Evolutionary conservation across 2,888 invertebrate genomes (phyloP).

Genomic region (Caenorhabditis japonica): DNA sequence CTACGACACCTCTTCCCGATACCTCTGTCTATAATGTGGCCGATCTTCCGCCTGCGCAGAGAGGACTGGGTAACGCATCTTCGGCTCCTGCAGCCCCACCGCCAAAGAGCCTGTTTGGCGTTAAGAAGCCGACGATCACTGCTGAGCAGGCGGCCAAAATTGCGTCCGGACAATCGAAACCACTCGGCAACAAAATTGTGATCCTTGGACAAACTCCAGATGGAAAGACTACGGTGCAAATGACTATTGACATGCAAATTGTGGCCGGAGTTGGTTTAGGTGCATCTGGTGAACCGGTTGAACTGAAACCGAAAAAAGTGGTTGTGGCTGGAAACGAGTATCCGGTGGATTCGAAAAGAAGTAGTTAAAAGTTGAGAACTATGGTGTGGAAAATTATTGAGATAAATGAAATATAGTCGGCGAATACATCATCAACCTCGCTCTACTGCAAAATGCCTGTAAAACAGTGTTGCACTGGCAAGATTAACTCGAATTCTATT

Average conservation of each 20-base stretch:
- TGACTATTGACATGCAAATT: conserved; percentile 47
- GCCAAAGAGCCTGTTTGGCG: conserved; percentile 34
- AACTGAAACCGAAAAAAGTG: conserved; percentile 40
- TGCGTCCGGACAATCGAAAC: background rate
- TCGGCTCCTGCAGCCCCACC: background rate
- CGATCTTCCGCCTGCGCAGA: conserved; percentile 13
- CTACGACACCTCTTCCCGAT: background rate
- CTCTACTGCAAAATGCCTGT: too few relatives aligned
- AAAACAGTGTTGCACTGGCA: too few relatives aligned
- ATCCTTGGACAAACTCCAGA: conserved; percentile 42
- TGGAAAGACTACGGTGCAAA: conserved; percentile 47
- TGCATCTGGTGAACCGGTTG: conserved; percentile 18
- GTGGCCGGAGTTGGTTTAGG: conserved; percentile 39
- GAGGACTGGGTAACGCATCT: conserved; percentile 3
- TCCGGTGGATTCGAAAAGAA: conserved; percentile 14
- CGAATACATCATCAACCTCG: too few relatives aligned
- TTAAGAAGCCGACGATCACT: background rate
- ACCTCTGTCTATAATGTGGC: conserved; percentile 35
- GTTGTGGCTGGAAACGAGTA: conserved; percentile 15
- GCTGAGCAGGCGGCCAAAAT: background rate
- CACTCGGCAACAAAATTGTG: conserved; percentile 28
- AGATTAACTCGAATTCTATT: too few relatives aligned
- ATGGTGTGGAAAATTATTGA: too few relatives aligned
- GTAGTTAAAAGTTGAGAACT: conserved; percentile 1
- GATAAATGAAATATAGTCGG: too few relatives aligned